These are phyloP conservation scores for Polymixis flavicincta DNA, from an alignment of 2,888 invertebrate genomes.

Conservation along the genomic window DNA sequence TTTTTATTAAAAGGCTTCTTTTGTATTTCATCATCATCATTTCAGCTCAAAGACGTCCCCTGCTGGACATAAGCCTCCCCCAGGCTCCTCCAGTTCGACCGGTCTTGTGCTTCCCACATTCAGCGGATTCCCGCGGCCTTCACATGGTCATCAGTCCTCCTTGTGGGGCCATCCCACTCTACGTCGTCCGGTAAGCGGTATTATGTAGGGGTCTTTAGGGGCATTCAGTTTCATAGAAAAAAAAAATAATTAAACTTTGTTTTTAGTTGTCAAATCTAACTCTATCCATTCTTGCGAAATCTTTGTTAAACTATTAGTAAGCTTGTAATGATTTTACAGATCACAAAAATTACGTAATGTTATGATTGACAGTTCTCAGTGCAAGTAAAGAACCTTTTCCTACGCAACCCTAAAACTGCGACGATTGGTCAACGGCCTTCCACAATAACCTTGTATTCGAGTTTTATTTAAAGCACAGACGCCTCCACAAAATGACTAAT, in stretches of 20 bases:
- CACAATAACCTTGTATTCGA: slow-evolving; percentile 63
- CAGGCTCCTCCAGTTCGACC: too few relatives aligned
- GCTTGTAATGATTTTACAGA: not conserved
- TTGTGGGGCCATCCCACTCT: too few relatives aligned
- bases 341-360: not conserved
- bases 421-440: slow-evolving; percentile 62
- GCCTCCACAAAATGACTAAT: slow-evolving; percentile 55
- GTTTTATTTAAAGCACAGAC: slow-evolving; percentile 59
- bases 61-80: too few relatives aligned
- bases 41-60: too few relatives aligned
- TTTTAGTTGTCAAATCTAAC: not conserved
- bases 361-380: not conserved
- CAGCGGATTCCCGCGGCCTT: too few relatives aligned
- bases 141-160: too few relatives aligned
- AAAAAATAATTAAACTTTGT: too few relatives aligned
- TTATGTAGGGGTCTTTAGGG: too few relatives aligned
- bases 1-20: not conserved
- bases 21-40: too few relatives aligned
- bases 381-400: not conserved
- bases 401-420: slow-evolving; percentile 49
- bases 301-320: not conserved
- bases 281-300: not conserved
- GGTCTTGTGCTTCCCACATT: too few relatives aligned
- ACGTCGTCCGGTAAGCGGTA: too few relatives aligned
- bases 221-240: too few relatives aligned